Base-by-base conservation (phyloP, 1,140 invertebrate genomes). In the Planococcus citri region DNA sequence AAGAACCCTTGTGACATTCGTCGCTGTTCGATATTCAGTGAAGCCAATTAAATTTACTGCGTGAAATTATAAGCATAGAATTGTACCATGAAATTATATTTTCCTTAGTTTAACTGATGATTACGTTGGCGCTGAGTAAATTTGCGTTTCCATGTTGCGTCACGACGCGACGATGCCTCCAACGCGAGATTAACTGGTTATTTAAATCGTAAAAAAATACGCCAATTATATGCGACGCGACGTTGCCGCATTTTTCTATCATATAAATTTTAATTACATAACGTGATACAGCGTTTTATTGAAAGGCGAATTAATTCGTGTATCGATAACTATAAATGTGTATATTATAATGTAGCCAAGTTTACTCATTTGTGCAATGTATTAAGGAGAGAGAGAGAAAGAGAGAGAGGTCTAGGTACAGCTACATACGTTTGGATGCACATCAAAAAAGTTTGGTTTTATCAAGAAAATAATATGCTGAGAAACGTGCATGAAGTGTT, bases 101-200 rank as follows among this genome's bases (percentile, higher is more conserved):
- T 51, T 51, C n/a, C n/a, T 51, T 51, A 51, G 41, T 51, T 51
- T 51, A 51, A 51, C 6, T 20, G 41, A 51, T 9, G 41, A 51
- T 51, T 51, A 51, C 41, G 41, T 51, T 51, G 41, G 41, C n/a
- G 41, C 41, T 51, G 41, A 51, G n/a, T n/a, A n/a, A 51, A 51
- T 51, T 51, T 20, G 41, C 41, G 41, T 51, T 51, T 20, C 12
- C 41, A 14, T 17, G 41, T 51, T 51, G 41, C 41, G 41, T 51
- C 41, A 51, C 41, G 12, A 51, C 41, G 41, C 41, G 12, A 51
- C 41, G 41, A 51, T 51, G 41, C 41, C 41, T 9, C 41, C 41
- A 51, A 51, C 41, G 41, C 41, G 41, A 51, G 41, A 51, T 51
- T 51, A 51, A 51, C 41, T 51, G 41, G 41, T 51, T 51, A 51